These are phyloP conservation scores for Nowickia ferox DNA, from an alignment of 2,888 invertebrate species.

Conservation along the genomic window DNA sequence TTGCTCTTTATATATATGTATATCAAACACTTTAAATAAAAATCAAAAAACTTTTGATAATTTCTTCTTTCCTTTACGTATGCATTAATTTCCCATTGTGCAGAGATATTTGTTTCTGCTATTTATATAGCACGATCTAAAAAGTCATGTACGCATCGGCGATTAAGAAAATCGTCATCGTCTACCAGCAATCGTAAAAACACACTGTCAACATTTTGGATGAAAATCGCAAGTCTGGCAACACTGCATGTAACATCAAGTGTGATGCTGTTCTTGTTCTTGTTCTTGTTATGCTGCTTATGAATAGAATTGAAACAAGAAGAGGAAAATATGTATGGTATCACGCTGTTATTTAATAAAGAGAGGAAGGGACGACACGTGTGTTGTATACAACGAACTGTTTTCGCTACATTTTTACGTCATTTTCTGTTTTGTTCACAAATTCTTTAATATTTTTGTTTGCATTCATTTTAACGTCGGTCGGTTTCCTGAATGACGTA, in stretches of 20 bases:
- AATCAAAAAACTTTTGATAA: no score
- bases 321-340: neutral
- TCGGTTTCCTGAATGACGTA: slow-evolving; percentile 54
- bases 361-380: slow-evolving; percentile 63
- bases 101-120: no score
- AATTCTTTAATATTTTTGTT: slow-evolving; percentile 37
- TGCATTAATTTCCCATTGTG: no score
- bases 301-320: slow-evolving; percentile 6
- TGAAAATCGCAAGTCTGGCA: no score
- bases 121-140: no score
- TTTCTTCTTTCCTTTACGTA: no score
- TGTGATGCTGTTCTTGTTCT: neutral
- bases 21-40: no score
- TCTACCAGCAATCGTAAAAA: no score
- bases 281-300: slow-evolving; percentile 26
- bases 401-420: slow-evolving; percentile 20
- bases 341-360: neutral
- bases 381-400: slow-evolving; percentile 29
- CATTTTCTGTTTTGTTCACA: slow-evolving; percentile 58
- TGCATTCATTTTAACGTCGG: slow-evolving; percentile 1
- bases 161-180: no score
- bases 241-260: neutral
- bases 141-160: no score
- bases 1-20: no score
- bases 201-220: no score